Evolutionary conservation across 2,113 vertebrate genomes (phyloP), one percentile per base, ranked within the genome.

Genomic region (Dendropsophus ebraccatus): DNA sequence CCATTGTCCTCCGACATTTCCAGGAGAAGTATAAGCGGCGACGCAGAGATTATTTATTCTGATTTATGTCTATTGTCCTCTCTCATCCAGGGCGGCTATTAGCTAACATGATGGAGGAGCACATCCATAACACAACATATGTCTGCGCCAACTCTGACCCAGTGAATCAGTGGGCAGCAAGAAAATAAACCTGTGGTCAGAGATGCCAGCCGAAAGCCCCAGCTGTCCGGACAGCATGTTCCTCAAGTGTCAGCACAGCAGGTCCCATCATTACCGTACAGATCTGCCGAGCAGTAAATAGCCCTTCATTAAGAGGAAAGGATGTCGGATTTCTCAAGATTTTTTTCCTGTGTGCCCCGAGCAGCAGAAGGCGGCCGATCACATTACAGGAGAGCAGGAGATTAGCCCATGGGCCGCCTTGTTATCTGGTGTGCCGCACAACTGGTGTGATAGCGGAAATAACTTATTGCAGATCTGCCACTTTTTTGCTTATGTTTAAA

Each of bases 181-280:
- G 78, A 81, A 81, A 81, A 81, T 81, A 62, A 81, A 81, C 56
- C 78, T 21, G 35, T 81, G 58, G 35, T 23, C 56, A 28, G 56
- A 81, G 78, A 62, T 81, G 78, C 35, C 78, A 81, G 56, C 21
- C 58, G 78, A 45, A 65, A 25, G 56, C 35, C 78, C 78, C 78
- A 81, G 78, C 78, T 81, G 78, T 81, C 78, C 56, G n/a, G 56
- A 37, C 58, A 81, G 78, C 58, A 62, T 81, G 78, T 47, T 65
- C 56, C 17, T 62, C 56, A 62, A 81, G 78, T 80, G 78, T 65
- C 78, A 41, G 58, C 56, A 45, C 78, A 65, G 78, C 37, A 10
- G 56, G 56, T 62, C 21, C 28, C 54, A 45, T 81, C 56, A 65
- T 81, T 47, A 65, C n/a, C 45, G 78, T 47, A 81, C 78, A 65